phyloP scores from a whole-genome alignment of 2,113 vertebrate species.

The Chitala chitala region DNA sequence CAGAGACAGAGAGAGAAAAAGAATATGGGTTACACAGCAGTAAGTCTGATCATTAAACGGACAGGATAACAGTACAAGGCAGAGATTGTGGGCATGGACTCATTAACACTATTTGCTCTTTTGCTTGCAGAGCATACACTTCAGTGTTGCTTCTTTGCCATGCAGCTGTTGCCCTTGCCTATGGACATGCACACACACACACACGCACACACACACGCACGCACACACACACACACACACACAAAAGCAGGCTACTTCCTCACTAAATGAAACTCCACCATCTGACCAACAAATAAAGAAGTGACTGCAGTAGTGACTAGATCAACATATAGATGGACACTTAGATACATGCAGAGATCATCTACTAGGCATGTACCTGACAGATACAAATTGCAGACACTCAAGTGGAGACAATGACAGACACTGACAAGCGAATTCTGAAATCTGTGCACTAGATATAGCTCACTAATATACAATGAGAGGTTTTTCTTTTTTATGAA shows the following conservation, averaged over 20 bases:
- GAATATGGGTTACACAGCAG: background rate
- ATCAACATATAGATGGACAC: constrained; percentile 15
- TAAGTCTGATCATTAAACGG: background rate
- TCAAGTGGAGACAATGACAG: background rate
- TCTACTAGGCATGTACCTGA: background rate
- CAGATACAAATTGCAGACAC: constrained; percentile 12
- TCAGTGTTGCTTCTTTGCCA: background rate
- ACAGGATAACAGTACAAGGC: constrained; percentile 5
- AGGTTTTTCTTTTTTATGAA: background rate
- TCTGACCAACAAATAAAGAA: constrained; percentile 5
- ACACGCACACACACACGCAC: background rate
- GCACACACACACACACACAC: background rate
- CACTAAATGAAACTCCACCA: background rate
- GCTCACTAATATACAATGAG: background rate
- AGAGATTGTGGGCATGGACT: background rate
- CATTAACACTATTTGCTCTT: background rate
- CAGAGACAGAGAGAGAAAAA: background rate
- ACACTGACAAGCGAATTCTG: constrained; percentile 55
- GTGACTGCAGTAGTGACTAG: background rate
- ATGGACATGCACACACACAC: background rate
- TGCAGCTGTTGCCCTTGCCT: too few species aligned
- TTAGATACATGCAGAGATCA: background rate
- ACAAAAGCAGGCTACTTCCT: background rate
- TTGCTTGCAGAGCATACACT: background rate
- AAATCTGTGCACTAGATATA: background rate